Evolutionary conservation across 2,113 vertebrate genomes (phyloP), one percentile per base, ranked within the genome.

Genomic region (Sisor rabdophorus): DNA sequence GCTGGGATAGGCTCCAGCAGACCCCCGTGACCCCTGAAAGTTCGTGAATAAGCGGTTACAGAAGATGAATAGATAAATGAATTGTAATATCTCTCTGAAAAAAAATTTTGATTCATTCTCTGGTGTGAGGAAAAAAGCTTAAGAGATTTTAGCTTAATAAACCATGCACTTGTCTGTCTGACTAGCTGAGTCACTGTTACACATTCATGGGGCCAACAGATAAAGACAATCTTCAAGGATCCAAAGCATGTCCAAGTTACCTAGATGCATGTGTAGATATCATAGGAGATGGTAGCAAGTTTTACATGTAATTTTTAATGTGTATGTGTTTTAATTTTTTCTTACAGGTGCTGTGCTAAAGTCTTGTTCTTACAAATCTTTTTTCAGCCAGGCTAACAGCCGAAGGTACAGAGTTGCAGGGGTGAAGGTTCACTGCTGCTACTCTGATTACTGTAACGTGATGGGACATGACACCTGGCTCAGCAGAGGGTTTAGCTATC

Each of bases 321-420:
- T 69, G 9, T 47, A 64, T 5, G 10, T 52, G 19, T 40, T 60
- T 47, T 28, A 20, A 22, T 64, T 17, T 73, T 71, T 68, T 58
- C 47, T 53, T 81, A 28, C 79, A 96, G 94, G 89, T 85, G 94
- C 94, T 0, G 88, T 96, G 61, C 94, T 95, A 91, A 96, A 96
- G 89, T 94, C 95, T 4, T 96, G 94, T 78, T 94, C 93, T 9
- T 96, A 93, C 89, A 91, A 89, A 84, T 94, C 94, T 22, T 95
- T 96, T 86, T 96, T 94, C 53, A 94, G 93, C 81, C 92, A 93
- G 80, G 93, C 93, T 0, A 85, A 86, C 91, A 92, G 91, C 71
- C 94, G 94, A 32, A 92, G 93, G 6, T 89, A 92, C 81, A 84
- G 89, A 53, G 89, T 91, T 0, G 93, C 93, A 0, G 93, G 94